A percentile compares a stretch with the other conserved stretches of the same genome.
Conservation (phyloP, 2,888 invertebrate species). For the Euclidia mi region DNA sequence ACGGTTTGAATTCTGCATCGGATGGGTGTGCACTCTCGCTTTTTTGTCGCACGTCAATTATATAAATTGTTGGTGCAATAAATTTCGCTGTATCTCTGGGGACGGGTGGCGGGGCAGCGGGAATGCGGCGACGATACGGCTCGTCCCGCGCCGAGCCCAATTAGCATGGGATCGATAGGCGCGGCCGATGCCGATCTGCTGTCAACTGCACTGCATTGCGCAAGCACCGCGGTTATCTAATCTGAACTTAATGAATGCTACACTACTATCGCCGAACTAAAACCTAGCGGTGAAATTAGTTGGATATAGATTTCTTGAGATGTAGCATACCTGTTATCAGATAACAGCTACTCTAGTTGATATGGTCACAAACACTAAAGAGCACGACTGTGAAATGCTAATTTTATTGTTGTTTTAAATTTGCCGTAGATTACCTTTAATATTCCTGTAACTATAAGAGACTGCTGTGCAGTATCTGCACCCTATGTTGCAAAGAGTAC, state of each 20-base stretch:
- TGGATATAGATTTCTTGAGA: conserved; percentile 16
- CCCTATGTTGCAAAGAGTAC: no score
- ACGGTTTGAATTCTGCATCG: conserved; percentile 77
- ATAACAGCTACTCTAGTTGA: no score
- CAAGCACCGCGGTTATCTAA: conserved; percentile 81
- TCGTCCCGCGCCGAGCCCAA: conserved; percentile 81
- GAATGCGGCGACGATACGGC: conserved; percentile 80
- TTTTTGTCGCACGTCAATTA: conserved; percentile 89
- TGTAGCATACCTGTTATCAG: no score
- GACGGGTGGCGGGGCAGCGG: conserved; percentile 78
- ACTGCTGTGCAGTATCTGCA: no score
- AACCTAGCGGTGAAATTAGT: conserved; percentile 37
- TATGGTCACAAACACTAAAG: no score
- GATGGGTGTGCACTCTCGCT: conserved; percentile 85
- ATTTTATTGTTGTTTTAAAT: no score
- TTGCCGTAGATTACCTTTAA: no score
- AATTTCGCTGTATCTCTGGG: conserved; percentile 87
- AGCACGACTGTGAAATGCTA: no score
- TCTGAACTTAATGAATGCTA: conserved; percentile 84
- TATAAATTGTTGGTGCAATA: conserved; percentile 89
- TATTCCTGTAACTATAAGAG: no score
- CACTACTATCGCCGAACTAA: conserved; percentile 72
- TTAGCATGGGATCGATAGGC: conserved; percentile 89
- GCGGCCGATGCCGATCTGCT: conserved; percentile 84
- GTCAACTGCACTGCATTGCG: conserved; percentile 83